Evolutionary conservation across 1,140 invertebrate species (phyloP), one percentile per base, ranked within the genome.

Genomic region (Cydia pomonella): DNA sequence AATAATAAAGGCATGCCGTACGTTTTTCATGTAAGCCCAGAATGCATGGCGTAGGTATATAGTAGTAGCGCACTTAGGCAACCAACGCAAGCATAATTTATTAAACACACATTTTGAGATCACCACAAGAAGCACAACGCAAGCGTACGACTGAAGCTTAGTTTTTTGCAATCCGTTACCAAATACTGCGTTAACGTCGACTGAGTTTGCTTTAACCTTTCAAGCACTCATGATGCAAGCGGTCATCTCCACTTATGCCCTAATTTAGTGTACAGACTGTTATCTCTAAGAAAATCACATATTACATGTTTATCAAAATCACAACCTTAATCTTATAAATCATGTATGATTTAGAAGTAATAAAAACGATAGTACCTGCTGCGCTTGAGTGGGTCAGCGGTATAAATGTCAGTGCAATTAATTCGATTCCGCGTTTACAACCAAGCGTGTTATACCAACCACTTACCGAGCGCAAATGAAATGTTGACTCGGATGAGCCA

Each of bases 211-310:
- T 64, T 69, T 75, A 75, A 75, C 74, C 74, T 75, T 75, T 71
- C 47, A 74, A 75, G 47, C 64, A 1, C 16, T n/a, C 16, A 38
- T 69, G 63, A 69, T 75, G 16, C 73, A 73, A 74, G 76, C 66
- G 77, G 78, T 76, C 79, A 47, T 76, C 66, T 77, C 63, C 72
- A 38, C 29, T 69, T 33, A 69, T 33, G 64, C 64, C 16, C 23
- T 69, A 69, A 69, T 69, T 69, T 25, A 41, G 29, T 23, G 21
- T 23, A 66, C 63, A 66, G 13, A 64, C 62, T 23, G 13, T 25
- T 69, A 18, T 33, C 9, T 69, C 27, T n/a, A 29, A 21, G 29
- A 29, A 41, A 69, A 69, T 21, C 64, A 38, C 27, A 38, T 38
- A 69, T 38, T 18, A 29, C 16, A 27, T 33, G 7, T 69, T 33